Percentiles rank a stretch among this genome's conserved stretches.
Evolutionary conservation across 2,797 vertebrate species (phyloP).

Genomic region (Anabacerthia variegaticeps): DNA sequence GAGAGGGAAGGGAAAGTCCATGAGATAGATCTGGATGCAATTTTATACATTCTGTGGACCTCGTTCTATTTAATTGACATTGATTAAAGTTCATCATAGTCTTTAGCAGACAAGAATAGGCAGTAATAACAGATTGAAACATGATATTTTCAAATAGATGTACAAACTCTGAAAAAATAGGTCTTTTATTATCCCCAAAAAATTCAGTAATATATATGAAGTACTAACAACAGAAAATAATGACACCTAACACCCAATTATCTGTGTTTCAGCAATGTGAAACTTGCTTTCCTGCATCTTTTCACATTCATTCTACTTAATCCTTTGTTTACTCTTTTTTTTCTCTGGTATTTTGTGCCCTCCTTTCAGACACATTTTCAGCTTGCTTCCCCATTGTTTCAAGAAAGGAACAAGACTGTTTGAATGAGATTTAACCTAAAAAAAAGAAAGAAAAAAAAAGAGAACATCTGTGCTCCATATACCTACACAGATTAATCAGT

Average conservation of each 20-base stretch:
- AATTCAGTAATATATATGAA: neutral
- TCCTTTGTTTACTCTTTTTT: neutral
- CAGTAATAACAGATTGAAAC: neutral
- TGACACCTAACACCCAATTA: neutral
- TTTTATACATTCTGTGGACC: neutral
- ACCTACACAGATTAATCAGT: conserved; percentile 56
- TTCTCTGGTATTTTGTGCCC: neutral
- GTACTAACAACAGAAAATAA: neutral
- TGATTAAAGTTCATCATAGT: neutral
- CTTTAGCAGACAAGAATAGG: neutral
- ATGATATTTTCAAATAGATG: neutral
- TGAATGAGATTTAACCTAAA: neutral
- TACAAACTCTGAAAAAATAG: neutral
- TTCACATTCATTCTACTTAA: neutral
- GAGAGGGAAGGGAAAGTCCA: neutral
- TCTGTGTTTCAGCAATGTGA: neutral
- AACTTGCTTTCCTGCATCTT: neutral
- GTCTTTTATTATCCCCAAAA: rapidly evolving
- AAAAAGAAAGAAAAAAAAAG: neutral
- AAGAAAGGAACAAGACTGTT: neutral
- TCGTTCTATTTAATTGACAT: neutral
- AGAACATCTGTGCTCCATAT: neutral
- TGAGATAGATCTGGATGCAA: neutral
- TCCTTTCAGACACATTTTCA: neutral
- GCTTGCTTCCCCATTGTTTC: neutral